These are phyloP conservation scores for Diadumene lineata DNA, from an alignment of 92 coral and sea anemone species.

Conservation along the genomic window DNA sequence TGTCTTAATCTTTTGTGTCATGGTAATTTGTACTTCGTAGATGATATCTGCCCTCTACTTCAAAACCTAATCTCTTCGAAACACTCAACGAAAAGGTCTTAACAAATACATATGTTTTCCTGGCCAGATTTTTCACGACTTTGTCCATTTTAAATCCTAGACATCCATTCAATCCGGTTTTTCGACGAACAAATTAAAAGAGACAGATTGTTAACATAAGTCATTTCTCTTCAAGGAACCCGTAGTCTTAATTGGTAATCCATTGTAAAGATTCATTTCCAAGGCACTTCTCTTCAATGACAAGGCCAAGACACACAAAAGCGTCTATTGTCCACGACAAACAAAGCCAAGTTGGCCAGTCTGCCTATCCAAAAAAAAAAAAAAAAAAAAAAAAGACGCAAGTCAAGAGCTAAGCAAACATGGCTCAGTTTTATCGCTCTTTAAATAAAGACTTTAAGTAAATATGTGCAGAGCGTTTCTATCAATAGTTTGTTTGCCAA, in stretches of 20 bases:
- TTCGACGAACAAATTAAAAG: background rate
- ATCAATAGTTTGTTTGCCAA: background rate
- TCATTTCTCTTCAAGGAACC: background rate
- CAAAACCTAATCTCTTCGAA: background rate
- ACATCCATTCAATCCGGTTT: background rate
- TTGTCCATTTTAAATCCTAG: background rate
- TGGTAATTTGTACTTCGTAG: background rate
- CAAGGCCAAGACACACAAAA: conserved; percentile 4
- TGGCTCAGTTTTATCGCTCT: background rate
- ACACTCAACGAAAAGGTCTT: background rate
- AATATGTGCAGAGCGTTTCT: background rate
- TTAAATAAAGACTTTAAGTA: background rate
- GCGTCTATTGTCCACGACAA: background rate
- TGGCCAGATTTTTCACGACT: background rate
- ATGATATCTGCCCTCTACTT: background rate
- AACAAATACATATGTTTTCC: too few species aligned
- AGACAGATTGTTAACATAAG: background rate
- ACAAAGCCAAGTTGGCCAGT: background rate
- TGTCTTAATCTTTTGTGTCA: background rate
- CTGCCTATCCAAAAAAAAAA: background rate
- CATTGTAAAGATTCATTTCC: conserved; percentile 1
- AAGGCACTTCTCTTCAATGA: conserved; percentile 8
- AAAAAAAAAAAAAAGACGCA: background rate
- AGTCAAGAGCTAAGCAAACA: background rate
- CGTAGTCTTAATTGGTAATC: background rate